Evolutionary conservation across 2,797 vertebrate genomes (phyloP).

Genomic region (Argentina silus): DNA sequence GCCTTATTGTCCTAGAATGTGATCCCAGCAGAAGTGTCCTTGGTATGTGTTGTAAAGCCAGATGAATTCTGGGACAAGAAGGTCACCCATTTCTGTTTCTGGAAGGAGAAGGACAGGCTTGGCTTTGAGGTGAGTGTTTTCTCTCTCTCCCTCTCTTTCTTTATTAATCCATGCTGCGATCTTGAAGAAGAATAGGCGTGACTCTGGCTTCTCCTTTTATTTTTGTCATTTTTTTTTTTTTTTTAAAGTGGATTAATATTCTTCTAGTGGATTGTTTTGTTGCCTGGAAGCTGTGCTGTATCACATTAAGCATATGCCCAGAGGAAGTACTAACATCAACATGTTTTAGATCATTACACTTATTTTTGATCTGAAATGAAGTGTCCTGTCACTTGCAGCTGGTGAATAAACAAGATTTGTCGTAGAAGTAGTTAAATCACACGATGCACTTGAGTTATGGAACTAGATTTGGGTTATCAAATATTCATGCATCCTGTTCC

Average conservation of each 20-base stretch:
- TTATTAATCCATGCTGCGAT: too few relatives aligned
- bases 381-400: background rate
- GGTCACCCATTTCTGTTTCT: slow-evolving; percentile 99
- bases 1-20: slow-evolving; percentile 83
- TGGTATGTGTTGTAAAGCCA: slow-evolving; percentile 98
- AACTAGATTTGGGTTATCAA: slow-evolving; percentile 13
- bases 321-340: too few relatives aligned
- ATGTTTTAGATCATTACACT: background rate
- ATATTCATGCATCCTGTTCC: slow-evolving; percentile 9
- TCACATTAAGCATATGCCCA: too few relatives aligned
- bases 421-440: too few relatives aligned
- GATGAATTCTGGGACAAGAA: slow-evolving; percentile 99
- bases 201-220: too few relatives aligned
- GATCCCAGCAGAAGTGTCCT: slow-evolving; percentile 96
- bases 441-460: too few relatives aligned
- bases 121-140: slow-evolving; percentile 90
- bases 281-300: too few relatives aligned
- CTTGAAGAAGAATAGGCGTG: too few relatives aligned
- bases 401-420: background rate
- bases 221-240: too few relatives aligned
- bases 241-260: too few relatives aligned
- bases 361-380: background rate
- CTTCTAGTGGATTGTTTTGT: too few relatives aligned
- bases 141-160: background rate
- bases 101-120: slow-evolving; percentile 98